Evolutionary conservation across 2,797 vertebrate species (phyloP), one percentile per base, ranked within the genome.

Genomic region (Champsocephalus esox): DNA sequence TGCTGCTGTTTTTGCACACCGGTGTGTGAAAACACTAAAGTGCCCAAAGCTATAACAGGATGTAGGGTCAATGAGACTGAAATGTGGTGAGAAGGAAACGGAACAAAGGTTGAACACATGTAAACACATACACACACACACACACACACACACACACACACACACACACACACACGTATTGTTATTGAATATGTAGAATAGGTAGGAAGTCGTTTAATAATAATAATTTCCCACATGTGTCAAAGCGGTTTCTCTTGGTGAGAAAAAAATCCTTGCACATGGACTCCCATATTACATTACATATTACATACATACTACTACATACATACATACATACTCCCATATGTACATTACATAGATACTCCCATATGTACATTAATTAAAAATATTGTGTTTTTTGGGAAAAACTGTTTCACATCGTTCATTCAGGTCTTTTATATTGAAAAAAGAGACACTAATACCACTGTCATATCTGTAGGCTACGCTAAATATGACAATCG

Each of bases 41-140:
- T 85, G 77, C 73, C 73, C 69, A 60, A 73, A 79, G 84, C 85
- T 88, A 82, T 73, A 83, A 84, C 86, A 87, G 89, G 90, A 92
- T 82, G 78, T 70, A 32, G 66, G 85, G 78, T 88, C 87, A 89
- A 49, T 28, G 48, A 87, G 84, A 79, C 73, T 82, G 59, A 85
- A 87, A 79, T 69, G 65, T 77, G 81, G 73, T 79, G 67, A 79
- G 77, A 81, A 85, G 87, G 77, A 88, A 88, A 84, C n/a, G 46
- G 64, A 83, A 90, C 80, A 89, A 91, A 92, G 82, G 75, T 76
- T 38, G 21, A 67, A 77, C 66, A 70, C 79, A 81, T 68, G 74
- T 69, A 83, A 74, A 71, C 65, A 80, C 52, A 28, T 62, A 46
- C 3, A 49, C 3, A 44, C 41, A 19, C 34, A 49, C 3, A 44